Base-by-base conservation (phyloP, 2,797 vertebrate species). In the Acanthurus tractus region DNA sequence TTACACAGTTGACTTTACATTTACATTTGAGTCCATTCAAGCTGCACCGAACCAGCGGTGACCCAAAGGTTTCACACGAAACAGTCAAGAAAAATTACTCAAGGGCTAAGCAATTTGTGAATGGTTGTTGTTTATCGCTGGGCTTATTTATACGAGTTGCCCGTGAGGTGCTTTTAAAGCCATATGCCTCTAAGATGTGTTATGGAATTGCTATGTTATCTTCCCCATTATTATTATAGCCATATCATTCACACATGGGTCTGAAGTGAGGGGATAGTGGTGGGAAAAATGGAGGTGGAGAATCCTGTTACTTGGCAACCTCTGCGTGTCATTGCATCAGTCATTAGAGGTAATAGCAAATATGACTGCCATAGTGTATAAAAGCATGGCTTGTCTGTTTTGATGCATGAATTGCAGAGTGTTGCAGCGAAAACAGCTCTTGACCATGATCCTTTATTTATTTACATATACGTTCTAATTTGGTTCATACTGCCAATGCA, bases 361-460 rank as follows among this genome's bases (percentile, higher is more conserved):
- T 57, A 70, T 62, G 66, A 65, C 74, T 53, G 66, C 23, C 68
- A 48, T 23, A 36, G 61, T 20, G 25, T 49, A 48, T 64, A 53
- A 63, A 71, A 49, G 6, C 65, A 54, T 63, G 18, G 11, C 50
- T 63, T 45, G 50, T 42, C 68, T 67, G 55, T 75, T 81, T 70
- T 88, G 78, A 89, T 90, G 70, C 62, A 79, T 82, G 76, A 73
- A 63, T 74, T 77, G 46, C 49, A 73, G 78, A 83, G 72, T 68
- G 34, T 29, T 71, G 62, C 69, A 57, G 49, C 63, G 57, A 71
- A 85, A 79, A 81, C 64, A 62, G 55, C 54, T 52, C 53, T 48
- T 76, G 45, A 46, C 36, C 45, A 56, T 50, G 70, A 86, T 83
- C 25, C 25, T 76, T 55, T 34, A 50, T 59, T 61, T 14, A 59